A percentile compares a stretch with the other conserved stretches of the same genome.
Evolutionary conservation across 2,797 vertebrate genomes (phyloP).

Genomic region (Aythya fuligula): DNA sequence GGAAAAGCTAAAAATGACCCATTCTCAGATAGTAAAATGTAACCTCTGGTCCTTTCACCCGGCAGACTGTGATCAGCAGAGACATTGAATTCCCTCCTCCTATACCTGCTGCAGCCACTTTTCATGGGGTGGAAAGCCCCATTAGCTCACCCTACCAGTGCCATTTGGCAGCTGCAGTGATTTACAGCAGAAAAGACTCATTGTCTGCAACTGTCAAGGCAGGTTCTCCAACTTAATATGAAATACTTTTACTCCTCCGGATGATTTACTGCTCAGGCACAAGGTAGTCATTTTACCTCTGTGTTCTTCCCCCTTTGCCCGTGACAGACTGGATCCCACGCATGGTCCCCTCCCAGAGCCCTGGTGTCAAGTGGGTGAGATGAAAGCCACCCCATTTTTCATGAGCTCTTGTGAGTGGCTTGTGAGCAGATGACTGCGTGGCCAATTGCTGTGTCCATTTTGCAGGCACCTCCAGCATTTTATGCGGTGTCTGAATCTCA

Average conservation of each 20-base stretch:
- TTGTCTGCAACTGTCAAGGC: background rate
- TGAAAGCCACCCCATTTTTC: conserved; percentile 19
- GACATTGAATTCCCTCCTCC: background rate
- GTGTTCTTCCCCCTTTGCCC: background rate
- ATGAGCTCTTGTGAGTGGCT: background rate
- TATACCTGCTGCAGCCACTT: background rate
- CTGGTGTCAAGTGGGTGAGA: background rate
- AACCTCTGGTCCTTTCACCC: background rate
- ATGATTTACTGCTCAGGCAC: conserved; percentile 53
- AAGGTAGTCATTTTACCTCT: background rate
- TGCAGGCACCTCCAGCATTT: conserved; percentile 46
- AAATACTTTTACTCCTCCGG: conserved; percentile 22
- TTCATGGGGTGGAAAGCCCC: conserved; percentile 12
- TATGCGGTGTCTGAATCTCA: background rate
- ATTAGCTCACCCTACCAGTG: conserved; percentile 17
- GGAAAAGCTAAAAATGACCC: background rate
- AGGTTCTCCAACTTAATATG: background rate
- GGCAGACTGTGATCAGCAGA: background rate
- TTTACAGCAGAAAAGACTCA: conserved; percentile 36
- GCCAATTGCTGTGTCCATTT: conserved; percentile 27
- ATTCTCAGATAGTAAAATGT: background rate
- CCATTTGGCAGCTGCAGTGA: conserved; percentile 38
- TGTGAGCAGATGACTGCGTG: background rate
- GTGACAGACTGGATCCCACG: background rate
- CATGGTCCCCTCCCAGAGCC: background rate